Evolutionary conservation across 2,888 invertebrate species (phyloP).

Genomic region (Xestia rhomboidea): DNA sequence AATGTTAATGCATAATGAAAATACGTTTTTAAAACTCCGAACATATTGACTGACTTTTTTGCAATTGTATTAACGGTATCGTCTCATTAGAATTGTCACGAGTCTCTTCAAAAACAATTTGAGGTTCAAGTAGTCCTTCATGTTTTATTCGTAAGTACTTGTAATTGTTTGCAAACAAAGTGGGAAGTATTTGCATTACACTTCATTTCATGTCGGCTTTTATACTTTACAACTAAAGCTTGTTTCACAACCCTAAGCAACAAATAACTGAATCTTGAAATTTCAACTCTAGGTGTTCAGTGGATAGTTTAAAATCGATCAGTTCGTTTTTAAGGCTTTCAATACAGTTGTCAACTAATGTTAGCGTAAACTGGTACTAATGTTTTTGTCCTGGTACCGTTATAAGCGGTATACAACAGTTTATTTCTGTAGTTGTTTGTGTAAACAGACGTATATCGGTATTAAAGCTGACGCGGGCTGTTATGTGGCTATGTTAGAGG

Average conservation of each 20-base stretch:
- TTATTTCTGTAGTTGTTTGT: constrained; percentile 37
- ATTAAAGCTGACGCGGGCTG: constrained; percentile 8
- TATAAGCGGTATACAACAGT: constrained; percentile 29
- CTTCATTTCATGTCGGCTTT: constrained; percentile 58
- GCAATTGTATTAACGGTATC: constrained; percentile 68
- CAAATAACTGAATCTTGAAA: constrained; percentile 2
- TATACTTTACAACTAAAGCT: constrained; percentile 25
- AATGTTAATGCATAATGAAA: constrained; percentile 5
- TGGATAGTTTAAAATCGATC: background rate
- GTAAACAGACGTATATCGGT: constrained; percentile 19
- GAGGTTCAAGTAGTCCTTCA: constrained; percentile 61
- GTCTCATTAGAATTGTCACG: constrained; percentile 60
- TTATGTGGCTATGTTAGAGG: constrained; percentile 28
- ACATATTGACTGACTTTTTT: constrained; percentile 17
- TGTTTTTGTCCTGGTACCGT: constrained; percentile 49
- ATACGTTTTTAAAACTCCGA: background rate
- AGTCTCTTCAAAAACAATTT: constrained; percentile 62
- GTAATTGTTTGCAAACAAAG: constrained; percentile 80
- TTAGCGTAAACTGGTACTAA: background rate
- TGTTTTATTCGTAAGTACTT: constrained; percentile 65
- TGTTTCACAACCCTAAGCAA: background rate
- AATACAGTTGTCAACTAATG: background rate
- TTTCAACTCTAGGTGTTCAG: background rate
- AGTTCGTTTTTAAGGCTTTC: background rate
- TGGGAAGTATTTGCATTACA: constrained; percentile 67